phyloP scores from a whole-genome alignment of 1,140 invertebrate species.

The Stegodyphus mimosarum region DNA sequence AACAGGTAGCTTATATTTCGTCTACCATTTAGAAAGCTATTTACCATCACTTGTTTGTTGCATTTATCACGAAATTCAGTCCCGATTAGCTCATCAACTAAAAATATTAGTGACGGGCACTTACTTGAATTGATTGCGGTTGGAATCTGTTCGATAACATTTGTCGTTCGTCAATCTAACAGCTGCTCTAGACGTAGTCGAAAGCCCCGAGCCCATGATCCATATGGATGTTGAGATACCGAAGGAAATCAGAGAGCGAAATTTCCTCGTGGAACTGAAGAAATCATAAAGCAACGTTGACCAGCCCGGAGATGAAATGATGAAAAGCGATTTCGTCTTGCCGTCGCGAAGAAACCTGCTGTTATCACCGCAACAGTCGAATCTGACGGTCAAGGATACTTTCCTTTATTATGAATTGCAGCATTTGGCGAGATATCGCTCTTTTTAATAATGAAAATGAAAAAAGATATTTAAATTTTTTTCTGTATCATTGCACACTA shows the following conservation, averaged over 20 bases:
- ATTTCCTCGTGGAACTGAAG: neutral
- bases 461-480: too few relatives aligned
- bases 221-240: neutral
- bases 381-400: slow-evolving; percentile 29
- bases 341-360: slow-evolving; percentile 15
- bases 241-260: neutral
- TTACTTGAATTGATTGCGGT: slow-evolving; percentile 54
- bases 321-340: neutral
- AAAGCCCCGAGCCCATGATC: slow-evolving; percentile 40
- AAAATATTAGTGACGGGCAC: neutral
- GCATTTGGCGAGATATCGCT: slow-evolving; percentile 17
- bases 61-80: too few relatives aligned
- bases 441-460: neutral
- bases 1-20: too few relatives aligned
- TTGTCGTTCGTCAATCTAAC: slow-evolving; percentile 43
- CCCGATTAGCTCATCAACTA: too few relatives aligned
- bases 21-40: too few relatives aligned
- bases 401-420: slow-evolving; percentile 4
- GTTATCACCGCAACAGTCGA: slow-evolving; percentile 12
- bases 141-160: slow-evolving; percentile 42
- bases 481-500: too few relatives aligned
- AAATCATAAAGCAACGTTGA: too few relatives aligned
- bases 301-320: neutral
- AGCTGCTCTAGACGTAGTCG: slow-evolving; percentile 22
- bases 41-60: too few relatives aligned